Evolutionary conservation across 2,888 invertebrate genomes (phyloP), one percentile per base, ranked within the genome.

Genomic region (Parascotia fuliginaria): DNA sequence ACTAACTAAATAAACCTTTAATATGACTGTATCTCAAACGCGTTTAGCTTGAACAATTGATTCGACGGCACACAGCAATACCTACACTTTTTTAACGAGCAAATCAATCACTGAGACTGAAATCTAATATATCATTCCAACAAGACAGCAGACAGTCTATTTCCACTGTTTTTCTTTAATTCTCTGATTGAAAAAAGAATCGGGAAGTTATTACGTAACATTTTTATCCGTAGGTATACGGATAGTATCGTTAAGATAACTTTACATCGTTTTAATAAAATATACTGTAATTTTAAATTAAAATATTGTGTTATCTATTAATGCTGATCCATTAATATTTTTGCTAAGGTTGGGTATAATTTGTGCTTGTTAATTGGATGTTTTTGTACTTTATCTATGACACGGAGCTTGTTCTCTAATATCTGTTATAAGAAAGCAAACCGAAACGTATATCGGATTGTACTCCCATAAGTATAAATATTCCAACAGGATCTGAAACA

Each of bases 51-150:
- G 16, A 28, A 28, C 24, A 42, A 36, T 42, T 28, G 34, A 28
- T 28, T 36, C 34, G 27, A 34, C 27, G 16, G 15, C 2, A 34
- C 41, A n/a, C 24, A 22, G 14, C 6, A 9, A 42, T 15, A 27
- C 34, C 28, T 34, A 28, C 24, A 28, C 37, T 31, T 43, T 42
- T 43, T 43, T 37, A 43, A 29, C 19, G 29, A 43, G 22, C 16
- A 31, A 43, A 43, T 43, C 43, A 43, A 37, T 43, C 43, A 43
- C 43, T 16, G 37, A 6, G 43, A 19, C 31, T 9, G 36, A 19
- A 24, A 43, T 37, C 29, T 37, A 43, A 43, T 43, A 37, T 37
- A 37, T 37, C 28, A 43, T 37, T 43, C 13, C 19, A 43, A 36
- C 29, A 29, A 29, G 19, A 37, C 16, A 29, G 29, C 28, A 37